These are phyloP conservation scores for Bos javanicus DNA, from an alignment of 2,113 vertebrate genomes.

Conservation along the genomic window DNA sequence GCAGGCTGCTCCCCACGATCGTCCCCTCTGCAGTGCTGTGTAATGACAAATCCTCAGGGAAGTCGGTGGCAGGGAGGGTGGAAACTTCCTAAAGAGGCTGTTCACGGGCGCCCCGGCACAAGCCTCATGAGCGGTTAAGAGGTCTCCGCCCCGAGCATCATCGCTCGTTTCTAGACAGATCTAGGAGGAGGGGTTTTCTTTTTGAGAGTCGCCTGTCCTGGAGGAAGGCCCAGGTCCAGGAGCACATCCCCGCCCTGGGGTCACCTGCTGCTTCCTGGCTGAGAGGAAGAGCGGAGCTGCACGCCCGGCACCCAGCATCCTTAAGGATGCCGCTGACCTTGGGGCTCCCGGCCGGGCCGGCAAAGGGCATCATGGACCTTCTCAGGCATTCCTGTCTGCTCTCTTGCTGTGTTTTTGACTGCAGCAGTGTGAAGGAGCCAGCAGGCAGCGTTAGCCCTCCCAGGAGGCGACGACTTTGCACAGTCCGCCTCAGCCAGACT, in stretches of 20 bases:
- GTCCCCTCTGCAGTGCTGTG: background rate
- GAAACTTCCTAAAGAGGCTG: background rate
- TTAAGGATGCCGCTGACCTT: background rate
- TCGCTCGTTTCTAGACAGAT: background rate
- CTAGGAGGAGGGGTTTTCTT: background rate
- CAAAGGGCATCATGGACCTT: background rate
- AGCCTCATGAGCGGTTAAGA: accelerated
- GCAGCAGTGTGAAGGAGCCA: accelerated
- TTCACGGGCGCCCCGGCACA: accelerated
- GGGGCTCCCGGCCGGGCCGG: accelerated
- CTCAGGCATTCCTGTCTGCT: too few relatives aligned
- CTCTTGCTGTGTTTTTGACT: background rate
- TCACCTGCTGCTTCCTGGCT: background rate
- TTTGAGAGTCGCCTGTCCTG: background rate
- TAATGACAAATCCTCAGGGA: too few relatives aligned
- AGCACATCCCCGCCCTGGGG: accelerated
- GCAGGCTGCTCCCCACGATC: background rate
- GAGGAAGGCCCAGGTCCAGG: background rate
- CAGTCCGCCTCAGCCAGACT: background rate
- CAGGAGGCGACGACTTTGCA: background rate
- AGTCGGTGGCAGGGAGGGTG: accelerated
- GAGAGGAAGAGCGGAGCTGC: accelerated
- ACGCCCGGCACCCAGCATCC: accelerated
- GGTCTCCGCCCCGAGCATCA: accelerated
- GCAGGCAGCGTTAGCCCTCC: accelerated